Evolutionary conservation across 1,140 invertebrate species (phyloP).

Genomic region (Stenopsyche tienmushanensis): DNA sequence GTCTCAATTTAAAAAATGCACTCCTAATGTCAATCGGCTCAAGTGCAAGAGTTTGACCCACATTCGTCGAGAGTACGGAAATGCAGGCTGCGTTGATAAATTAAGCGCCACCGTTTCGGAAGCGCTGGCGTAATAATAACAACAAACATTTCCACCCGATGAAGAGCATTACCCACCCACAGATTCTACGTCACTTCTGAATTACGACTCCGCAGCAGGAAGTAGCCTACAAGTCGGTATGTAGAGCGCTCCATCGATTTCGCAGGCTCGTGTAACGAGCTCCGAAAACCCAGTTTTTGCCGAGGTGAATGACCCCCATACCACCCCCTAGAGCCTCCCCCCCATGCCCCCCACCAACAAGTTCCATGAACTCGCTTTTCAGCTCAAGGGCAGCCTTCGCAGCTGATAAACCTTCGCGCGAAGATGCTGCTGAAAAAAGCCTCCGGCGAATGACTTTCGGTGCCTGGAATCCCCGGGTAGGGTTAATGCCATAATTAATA

Average conservation of each 20-base stretch:
- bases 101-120: no score
- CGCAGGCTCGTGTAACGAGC: slow-evolving; percentile 28
- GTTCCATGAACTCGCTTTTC: neutral
- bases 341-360: neutral
- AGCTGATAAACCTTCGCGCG: no score
- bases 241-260: slow-evolving; percentile 32
- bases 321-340: slow-evolving; percentile 4
- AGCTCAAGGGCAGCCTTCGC: neutral
- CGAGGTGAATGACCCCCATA: slow-evolving; percentile 23
- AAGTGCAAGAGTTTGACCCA: no score
- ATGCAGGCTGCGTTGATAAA: no score
- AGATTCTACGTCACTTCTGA: slow-evolving; percentile 13
- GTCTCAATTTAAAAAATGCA: no score
- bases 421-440: neutral
- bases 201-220: slow-evolving; percentile 11
- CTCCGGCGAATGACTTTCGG: neutral
- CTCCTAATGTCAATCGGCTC: no score
- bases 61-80: no score
- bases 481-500: no score
- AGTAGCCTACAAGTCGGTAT: slow-evolving; percentile 9
- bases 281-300: slow-evolving; percentile 35
- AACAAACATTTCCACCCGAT: no score
- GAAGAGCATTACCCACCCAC: no score
- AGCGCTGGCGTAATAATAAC: no score
- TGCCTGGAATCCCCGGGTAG: neutral